Percentiles rank a stretch among this genome's conserved stretches.
Conservation (phyloP, 2,888 invertebrate genomes). For the Drosophila vallismaia region DNA sequence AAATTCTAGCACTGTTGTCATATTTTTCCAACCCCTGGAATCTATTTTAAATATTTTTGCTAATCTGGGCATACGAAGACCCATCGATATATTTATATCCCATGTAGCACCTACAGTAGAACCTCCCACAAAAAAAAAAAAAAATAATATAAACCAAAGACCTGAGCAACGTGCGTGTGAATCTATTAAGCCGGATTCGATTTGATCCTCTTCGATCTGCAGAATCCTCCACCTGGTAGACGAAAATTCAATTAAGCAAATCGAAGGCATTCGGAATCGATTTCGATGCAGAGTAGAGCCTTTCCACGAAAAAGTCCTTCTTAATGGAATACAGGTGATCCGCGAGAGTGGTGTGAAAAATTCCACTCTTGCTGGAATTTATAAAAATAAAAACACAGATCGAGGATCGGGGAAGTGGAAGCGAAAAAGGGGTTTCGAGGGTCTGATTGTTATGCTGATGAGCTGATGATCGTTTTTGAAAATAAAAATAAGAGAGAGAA, state of each 20-base stretch:
- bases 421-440: constrained; percentile 47
- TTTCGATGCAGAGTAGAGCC: constrained; percentile 54
- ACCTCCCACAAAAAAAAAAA: background rate
- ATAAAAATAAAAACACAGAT: constrained; percentile 34
- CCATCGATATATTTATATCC: background rate
- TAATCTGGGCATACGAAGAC: constrained; percentile 4
- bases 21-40: background rate
- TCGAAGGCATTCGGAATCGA: constrained; percentile 67
- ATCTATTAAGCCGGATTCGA: constrained; percentile 56
- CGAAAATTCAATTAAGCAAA: constrained; percentile 77
- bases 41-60: background rate
- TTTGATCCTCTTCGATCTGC: background rate
- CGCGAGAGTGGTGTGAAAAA: constrained; percentile 56
- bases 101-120: background rate
- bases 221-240: constrained; percentile 29
- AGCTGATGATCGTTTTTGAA: constrained; percentile 33
- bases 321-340: constrained; percentile 40
- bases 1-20: background rate
- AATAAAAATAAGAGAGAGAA: background rate
- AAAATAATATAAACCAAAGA: background rate
- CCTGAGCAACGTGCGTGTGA: constrained; percentile 63
- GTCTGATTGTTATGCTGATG: constrained; percentile 70
- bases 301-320: constrained; percentile 66
- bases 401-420: constrained; percentile 40
- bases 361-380: constrained; percentile 15